Evolutionary conservation across 2,797 vertebrate genomes (phyloP), one percentile per base, ranked within the genome.

Genomic region (Esox masquinongy): DNA sequence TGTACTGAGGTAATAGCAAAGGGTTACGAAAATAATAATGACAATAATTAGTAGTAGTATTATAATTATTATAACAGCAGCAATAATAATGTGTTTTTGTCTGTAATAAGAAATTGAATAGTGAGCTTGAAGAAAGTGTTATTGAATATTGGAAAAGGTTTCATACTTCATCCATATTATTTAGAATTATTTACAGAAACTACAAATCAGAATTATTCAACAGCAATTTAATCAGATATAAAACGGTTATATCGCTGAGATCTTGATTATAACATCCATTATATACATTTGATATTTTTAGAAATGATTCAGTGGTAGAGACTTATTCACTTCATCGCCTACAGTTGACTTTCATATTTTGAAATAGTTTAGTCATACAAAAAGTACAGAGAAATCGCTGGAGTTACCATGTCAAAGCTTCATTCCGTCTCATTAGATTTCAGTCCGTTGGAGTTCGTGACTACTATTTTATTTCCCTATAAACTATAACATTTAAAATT

Each of bases 1-100:
- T 61, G n/a, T 22, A 70, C 15, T 9, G 1, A 49, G 17, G 24
- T 29, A n/a, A 34, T 66, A 19, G 5, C 17, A 29, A 66, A 26
- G 3, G 16, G 24, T 31, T 17, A 6, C 16, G 14, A 49, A 16
- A 31, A 53, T 51, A 50, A n/a, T 29, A 71, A 71, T 51, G 16
- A 50, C 22, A 70, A 24, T 24, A 47, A 70, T 70, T 70, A 22
- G 12, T 70, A 47, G 11, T 70, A 70, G 4, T 39, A 12, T 70
- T 22, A 43, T 47, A 47, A 19, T 24, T 47, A 12, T 19, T 9
- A 17, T 36, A 39, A 39, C 36, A 6, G 7, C 36, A 6, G 36
- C 2, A 31, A 72, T 39, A 16, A 63, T 63, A 39, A 53, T 19
- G 8, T 4, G 22, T 19, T 59, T 51, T 24, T 61, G 56, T 61